Evolutionary conservation across 2,797 vertebrate species (phyloP).

Genomic region (Schizopygopsis pylzovi): DNA sequence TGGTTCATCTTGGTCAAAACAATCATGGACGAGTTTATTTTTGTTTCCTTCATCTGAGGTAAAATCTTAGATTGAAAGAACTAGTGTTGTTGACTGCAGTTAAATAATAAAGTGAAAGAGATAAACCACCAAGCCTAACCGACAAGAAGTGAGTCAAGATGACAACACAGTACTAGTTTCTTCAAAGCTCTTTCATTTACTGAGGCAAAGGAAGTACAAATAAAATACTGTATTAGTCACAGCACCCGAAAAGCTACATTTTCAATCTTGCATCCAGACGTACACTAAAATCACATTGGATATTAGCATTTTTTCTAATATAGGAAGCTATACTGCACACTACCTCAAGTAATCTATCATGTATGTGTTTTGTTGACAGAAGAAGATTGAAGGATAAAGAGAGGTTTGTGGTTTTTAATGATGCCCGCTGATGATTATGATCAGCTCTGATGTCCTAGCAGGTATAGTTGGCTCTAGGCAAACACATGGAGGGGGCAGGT

Average conservation of each 20-base stretch:
- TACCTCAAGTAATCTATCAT: background rate
- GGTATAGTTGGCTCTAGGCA: constrained; percentile 27
- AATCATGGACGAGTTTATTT: background rate
- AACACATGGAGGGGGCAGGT: background rate
- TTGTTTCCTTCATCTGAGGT: background rate
- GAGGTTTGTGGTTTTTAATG: constrained; percentile 19
- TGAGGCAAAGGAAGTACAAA: background rate
- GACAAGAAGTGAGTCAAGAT: constrained; percentile 14
- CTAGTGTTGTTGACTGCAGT: background rate
- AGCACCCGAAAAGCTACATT: background rate
- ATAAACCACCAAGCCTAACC: background rate
- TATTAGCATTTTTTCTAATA: background rate
- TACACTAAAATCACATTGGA: background rate
- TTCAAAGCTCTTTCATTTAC: background rate
- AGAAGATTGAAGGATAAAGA: constrained; percentile 4
- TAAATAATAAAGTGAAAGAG: constrained; percentile 5
- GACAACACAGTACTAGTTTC: background rate
- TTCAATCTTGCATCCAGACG: background rate
- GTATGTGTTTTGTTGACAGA: background rate
- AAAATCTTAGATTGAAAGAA: background rate
- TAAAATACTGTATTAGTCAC: background rate
- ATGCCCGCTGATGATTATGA: constrained; percentile 25
- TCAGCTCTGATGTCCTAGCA: constrained; percentile 22
- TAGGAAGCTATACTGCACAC: background rate
- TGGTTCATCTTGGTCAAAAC: background rate